Conservation (phyloP, 2,888 invertebrate species). For the Subacronicta megacephala region DNA sequence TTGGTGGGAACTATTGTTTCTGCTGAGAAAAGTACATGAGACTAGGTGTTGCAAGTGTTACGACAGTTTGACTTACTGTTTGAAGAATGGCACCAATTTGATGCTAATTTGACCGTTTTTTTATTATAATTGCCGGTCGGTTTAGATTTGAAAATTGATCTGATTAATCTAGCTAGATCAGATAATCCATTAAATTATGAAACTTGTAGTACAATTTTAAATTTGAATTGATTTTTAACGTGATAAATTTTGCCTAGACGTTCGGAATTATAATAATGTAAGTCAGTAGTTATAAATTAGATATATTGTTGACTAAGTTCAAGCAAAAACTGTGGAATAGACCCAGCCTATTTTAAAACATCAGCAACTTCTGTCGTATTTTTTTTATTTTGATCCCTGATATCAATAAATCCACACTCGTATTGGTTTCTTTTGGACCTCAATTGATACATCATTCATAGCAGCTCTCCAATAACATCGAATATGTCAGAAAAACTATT, state of each 20-base stretch:
- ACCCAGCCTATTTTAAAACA: too few species aligned
- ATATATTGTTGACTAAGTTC: too few species aligned
- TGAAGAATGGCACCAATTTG: slow-evolving; percentile 43
- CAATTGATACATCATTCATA: slow-evolving; percentile 21
- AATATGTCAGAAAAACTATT: slow-evolving; percentile 31
- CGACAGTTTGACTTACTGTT: slow-evolving; percentile 50
- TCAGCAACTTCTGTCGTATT: too few species aligned
- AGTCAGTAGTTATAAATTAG: too few species aligned
- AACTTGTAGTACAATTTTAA: not conserved
- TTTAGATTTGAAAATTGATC: slow-evolving; percentile 29
- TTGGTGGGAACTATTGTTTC: slow-evolving; percentile 61
- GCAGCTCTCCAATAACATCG: slow-evolving; percentile 46
- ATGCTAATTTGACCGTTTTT: slow-evolving; percentile 20
- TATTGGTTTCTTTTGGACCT: slow-evolving; percentile 11
- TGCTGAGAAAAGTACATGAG: slow-evolving; percentile 54
- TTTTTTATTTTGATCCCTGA: too few species aligned
- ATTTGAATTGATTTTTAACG: not conserved
- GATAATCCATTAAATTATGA: slow-evolving; percentile 6
- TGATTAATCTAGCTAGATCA: slow-evolving; percentile 19
- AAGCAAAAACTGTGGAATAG: too few species aligned
- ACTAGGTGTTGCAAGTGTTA: slow-evolving; percentile 55
- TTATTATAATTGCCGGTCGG: slow-evolving; percentile 21
- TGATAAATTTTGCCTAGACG: not conserved
- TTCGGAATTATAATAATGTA: not conserved
- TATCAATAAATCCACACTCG: slow-evolving; percentile 1